phyloP scores from a whole-genome alignment of 2,888 invertebrate species.

The Eristalis tenax region DNA sequence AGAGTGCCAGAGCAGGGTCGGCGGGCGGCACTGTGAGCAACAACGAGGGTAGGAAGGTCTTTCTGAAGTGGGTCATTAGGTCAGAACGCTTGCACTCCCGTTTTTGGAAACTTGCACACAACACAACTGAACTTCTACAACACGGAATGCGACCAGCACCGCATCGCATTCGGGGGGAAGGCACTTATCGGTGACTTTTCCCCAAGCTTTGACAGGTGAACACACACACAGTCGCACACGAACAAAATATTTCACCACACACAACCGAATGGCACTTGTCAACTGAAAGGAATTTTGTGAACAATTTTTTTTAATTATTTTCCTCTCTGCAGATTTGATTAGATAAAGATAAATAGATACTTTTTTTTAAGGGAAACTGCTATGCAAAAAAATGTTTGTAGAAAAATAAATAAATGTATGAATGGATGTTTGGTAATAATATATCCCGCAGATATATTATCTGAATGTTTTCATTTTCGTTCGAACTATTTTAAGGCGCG shows the following conservation, averaged over 20 bases:
- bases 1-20: neutral
- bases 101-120: conserved; percentile 58
- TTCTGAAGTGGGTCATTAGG: conserved; percentile 67
- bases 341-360: conserved; percentile 13
- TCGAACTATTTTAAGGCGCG: conserved; percentile 72
- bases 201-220: conserved; percentile 33
- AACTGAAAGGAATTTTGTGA: neutral
- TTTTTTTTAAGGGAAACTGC: conserved; percentile 1
- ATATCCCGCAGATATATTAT: conserved; percentile 51
- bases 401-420: conserved; percentile 1
- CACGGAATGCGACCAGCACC: neutral
- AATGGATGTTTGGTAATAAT: neutral
- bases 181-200: conserved; percentile 11
- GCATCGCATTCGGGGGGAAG: neutral
- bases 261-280: neutral
- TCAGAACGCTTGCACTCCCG: conserved; percentile 67
- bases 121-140: neutral
- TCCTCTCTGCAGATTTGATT: conserved; percentile 1
- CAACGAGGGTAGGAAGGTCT: conserved; percentile 1
- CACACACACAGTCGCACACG: neutral
- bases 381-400: conserved; percentile 4
- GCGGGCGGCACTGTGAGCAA: neutral
- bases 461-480: conserved; percentile 71
- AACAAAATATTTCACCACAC: neutral
- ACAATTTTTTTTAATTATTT: conserved; percentile 3